phyloP scores from a whole-genome alignment of 2,797 vertebrate species.

The Darevskia nairensis region DNA sequence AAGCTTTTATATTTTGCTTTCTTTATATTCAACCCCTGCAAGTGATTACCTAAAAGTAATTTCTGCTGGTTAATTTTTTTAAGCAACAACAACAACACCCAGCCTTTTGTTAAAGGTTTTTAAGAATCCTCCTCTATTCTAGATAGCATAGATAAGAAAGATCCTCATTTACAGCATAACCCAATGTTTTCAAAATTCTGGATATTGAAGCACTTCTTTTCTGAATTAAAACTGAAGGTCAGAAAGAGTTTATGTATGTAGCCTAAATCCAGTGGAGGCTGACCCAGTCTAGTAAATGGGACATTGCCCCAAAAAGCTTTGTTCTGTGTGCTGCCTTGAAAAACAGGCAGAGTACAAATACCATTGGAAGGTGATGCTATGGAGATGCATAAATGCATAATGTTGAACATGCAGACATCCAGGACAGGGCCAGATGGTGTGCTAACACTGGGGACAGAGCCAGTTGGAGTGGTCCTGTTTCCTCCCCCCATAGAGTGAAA shows the following conservation, averaged over 20 bases:
- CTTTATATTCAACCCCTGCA: neutral
- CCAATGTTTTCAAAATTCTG: neutral
- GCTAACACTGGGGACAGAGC: too few relatives aligned
- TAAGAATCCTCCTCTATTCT: neutral
- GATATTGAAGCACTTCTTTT: neutral
- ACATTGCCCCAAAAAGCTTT: too few relatives aligned
- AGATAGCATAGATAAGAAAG: neutral
- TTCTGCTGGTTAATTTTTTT: neutral
- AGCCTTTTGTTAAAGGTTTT: neutral
- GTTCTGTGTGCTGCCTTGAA: too few relatives aligned
- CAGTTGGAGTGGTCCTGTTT: too few relatives aligned
- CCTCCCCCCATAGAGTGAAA: too few relatives aligned
- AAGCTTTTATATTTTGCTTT: neutral
- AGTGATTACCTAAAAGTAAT: neutral
- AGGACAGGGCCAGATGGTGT: too few relatives aligned
- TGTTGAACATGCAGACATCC: too few relatives aligned
- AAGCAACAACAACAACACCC: neutral
- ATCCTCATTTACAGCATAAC: neutral
- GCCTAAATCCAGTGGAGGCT: neutral
- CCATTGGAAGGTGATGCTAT: too few relatives aligned
- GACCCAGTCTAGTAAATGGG: too few relatives aligned
- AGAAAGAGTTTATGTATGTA: too few relatives aligned
- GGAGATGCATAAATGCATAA: too few relatives aligned
- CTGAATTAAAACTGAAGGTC: neutral
- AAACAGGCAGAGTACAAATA: too few relatives aligned